phyloP scores from a whole-genome alignment of 2,797 vertebrate species.

The Cuniculus paca region DNA sequence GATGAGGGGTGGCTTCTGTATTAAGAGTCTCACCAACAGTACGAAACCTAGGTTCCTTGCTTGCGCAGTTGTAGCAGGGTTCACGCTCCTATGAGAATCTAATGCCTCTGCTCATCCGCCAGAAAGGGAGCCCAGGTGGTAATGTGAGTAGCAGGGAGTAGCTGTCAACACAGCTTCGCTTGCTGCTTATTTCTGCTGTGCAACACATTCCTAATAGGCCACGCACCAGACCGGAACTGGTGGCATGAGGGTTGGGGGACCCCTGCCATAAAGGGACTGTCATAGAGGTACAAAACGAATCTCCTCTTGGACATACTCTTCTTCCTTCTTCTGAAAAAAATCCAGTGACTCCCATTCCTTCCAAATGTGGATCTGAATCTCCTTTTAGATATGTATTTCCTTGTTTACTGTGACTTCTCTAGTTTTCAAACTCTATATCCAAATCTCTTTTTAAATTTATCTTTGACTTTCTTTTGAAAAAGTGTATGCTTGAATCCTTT shows the following conservation, averaged over 20 bases:
- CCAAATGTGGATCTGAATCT: constrained; percentile 25
- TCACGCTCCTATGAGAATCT: too few relatives aligned
- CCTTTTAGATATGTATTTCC: not conserved
- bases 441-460: constrained; percentile 38
- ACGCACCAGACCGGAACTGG: not conserved
- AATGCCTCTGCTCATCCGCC: too few relatives aligned
- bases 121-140: not conserved
- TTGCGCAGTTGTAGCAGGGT: too few relatives aligned
- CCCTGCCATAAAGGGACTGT: not conserved
- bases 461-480: not conserved
- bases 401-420: constrained; percentile 20
- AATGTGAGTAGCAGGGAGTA: not conserved
- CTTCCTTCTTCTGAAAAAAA: constrained; percentile 33
- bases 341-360: not conserved
- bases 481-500: not conserved
- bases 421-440: not conserved
- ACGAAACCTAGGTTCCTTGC: too few relatives aligned
- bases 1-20: too few relatives aligned
- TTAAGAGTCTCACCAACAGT: too few relatives aligned
- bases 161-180: not conserved
- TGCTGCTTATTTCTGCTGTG: not conserved
- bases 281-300: not conserved
- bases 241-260: not conserved
- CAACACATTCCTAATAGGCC: not conserved
- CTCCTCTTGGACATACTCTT: not conserved